These are phyloP conservation scores for Lasioglossum baleicum DNA, from an alignment of 1,140 invertebrate genomes.

Conservation along the genomic window DNA sequence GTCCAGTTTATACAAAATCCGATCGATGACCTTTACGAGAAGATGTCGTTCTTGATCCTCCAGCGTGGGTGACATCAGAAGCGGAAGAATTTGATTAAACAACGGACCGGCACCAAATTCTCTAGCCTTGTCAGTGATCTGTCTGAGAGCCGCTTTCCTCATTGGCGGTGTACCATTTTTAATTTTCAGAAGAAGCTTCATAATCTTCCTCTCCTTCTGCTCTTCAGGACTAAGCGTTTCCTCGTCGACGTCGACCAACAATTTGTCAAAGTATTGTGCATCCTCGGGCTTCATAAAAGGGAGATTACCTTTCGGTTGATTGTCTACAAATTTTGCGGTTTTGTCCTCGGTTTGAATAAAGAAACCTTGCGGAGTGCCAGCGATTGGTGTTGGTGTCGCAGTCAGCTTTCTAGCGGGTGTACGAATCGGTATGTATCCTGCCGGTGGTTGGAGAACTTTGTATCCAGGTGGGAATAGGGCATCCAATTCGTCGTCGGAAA, in stretches of 20 bases:
- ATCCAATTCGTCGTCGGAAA: conserved; percentile 98
- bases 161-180: conserved; percentile 99
- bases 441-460: conserved; percentile 97
- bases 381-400: conserved; percentile 98
- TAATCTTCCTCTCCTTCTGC: conserved; percentile 99
- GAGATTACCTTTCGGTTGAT: conserved; percentile 97
- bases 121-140: conserved; percentile 99
- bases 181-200: conserved; percentile 98
- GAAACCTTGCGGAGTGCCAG: conserved; percentile 95
- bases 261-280: conserved; percentile 99
- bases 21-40: conserved; percentile 99
- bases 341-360: conserved; percentile 95
- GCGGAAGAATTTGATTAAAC: conserved; percentile 99
- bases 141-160: conserved; percentile 97
- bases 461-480: conserved; percentile 98
- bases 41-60: conserved; percentile 99
- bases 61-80: conserved; percentile 99
- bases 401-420: conserved; percentile 98
- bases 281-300: conserved; percentile 99
- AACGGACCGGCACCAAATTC: conserved; percentile 99
- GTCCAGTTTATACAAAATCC: conserved; percentile 99
- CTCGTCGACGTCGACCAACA: conserved; percentile 98
- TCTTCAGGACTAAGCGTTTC: conserved; percentile 97
- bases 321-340: conserved; percentile 94
- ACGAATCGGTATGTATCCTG: conserved; percentile 96